Percentiles rank a stretch among this genome's conserved stretches.
These are phyloP conservation scores for Lampris incognitus DNA, from an alignment of 2,113 vertebrate species.

Conservation along the genomic window DNA sequence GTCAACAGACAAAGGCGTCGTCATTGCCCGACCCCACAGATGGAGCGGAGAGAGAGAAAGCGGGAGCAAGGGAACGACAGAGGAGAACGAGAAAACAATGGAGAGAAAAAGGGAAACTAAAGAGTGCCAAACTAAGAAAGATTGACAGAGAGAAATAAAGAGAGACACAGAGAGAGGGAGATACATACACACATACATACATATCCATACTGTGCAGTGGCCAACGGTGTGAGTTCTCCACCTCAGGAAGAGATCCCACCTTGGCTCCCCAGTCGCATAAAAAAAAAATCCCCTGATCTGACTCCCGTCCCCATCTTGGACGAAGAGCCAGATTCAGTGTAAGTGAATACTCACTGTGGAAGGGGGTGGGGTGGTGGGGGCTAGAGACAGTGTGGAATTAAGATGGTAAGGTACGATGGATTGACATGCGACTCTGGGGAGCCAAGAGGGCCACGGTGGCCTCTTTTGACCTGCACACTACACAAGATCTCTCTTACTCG, in stretches of 20 bases:
- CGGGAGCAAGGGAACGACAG: no score
- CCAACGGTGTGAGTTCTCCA: constrained; percentile 4
- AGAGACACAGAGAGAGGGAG: no score
- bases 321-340: constrained; percentile 38
- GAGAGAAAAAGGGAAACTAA: no score
- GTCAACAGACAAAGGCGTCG: not conserved
- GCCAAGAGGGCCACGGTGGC: constrained; percentile 10
- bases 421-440: constrained; percentile 44
- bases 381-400: constrained; percentile 30
- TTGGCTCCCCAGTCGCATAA: no score
- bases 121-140: no score
- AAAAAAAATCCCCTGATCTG: not conserved
- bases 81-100: no score
- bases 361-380: constrained; percentile 4
- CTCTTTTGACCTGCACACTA: constrained; percentile 30
- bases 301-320: constrained; percentile 19
- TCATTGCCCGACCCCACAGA: not conserved
- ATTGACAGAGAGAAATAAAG: no score
- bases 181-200: no score
- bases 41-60: no score
- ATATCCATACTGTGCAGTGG: no score
- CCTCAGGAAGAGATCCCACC: constrained; percentile 6
- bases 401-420: constrained; percentile 54
- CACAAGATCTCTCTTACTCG: constrained; percentile 23
- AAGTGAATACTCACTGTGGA: constrained; percentile 30